Percentiles rank a stretch among this genome's conserved stretches.
phyloP scores from a whole-genome alignment of 2,797 vertebrate species.

The Microctenopoma steveboyesi region DNA sequence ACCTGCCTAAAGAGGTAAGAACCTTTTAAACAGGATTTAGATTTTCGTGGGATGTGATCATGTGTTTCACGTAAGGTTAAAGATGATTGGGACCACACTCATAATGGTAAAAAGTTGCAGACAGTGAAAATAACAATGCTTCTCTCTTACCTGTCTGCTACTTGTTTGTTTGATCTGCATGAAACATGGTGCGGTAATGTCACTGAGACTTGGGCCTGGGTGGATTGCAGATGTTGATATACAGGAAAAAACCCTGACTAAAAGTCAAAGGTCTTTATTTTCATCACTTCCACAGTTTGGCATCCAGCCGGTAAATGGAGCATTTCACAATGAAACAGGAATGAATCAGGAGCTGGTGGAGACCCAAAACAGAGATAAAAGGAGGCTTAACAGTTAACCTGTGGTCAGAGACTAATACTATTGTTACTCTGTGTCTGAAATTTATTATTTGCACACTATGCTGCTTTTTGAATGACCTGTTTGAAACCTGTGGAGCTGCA shows the following conservation, averaged over 20 bases:
- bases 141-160: neutral
- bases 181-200: neutral
- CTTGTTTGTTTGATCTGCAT: neutral
- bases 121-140: neutral
- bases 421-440: neutral
- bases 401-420: no score
- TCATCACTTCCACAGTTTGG: no score
- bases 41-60: neutral
- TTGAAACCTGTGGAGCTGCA: neutral
- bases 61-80: neutral
- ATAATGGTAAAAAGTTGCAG: neutral
- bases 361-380: neutral
- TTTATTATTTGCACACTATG: no score
- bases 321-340: neutral
- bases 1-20: slow-evolving; percentile 48
- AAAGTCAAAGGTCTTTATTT: no score
- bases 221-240: no score
- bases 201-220: neutral
- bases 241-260: no score
- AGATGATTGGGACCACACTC: no score
- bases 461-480: slow-evolving; percentile 2
- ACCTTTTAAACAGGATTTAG: neutral
- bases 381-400: neutral
- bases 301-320: neutral
- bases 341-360: neutral